Evolutionary conservation across 1,140 invertebrate genomes (phyloP).

Genomic region (Scaptodrosophila lebanonensis): DNA sequence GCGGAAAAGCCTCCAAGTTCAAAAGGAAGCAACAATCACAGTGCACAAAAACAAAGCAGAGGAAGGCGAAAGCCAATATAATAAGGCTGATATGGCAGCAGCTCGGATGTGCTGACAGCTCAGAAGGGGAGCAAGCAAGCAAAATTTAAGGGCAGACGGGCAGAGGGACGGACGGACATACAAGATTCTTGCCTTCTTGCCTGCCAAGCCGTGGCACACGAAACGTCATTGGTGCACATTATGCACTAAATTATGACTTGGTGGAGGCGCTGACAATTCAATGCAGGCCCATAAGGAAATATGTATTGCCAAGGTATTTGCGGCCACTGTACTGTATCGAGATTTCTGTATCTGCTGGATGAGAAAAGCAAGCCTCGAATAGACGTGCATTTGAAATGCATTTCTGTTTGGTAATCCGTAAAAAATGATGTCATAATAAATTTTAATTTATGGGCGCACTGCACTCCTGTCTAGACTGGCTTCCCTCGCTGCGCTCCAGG

Average conservation of each 20-base stretch:
- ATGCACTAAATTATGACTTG: conserved; percentile 63
- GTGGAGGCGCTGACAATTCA: conserved; percentile 66
- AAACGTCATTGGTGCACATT: not conserved
- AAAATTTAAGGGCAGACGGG: not conserved
- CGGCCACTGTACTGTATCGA: conserved; percentile 24
- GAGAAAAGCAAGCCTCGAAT: conserved; percentile 23
- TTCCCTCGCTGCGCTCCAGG: conserved; percentile 28
- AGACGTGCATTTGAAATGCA: conserved; percentile 36
- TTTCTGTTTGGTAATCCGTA: conserved; percentile 55
- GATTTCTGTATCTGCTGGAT: conserved; percentile 53
- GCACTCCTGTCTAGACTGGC: conserved; percentile 13
- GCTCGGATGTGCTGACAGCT: conserved; percentile 52
- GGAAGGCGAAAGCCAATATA: conserved; percentile 23
- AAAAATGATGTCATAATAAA: conserved; percentile 70
- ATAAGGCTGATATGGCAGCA: conserved; percentile 42
- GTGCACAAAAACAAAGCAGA: conserved; percentile 43
- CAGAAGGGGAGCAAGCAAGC: conserved; percentile 11
- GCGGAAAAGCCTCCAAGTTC: conserved; percentile 41
- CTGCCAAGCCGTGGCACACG: not conserved
- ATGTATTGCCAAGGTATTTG: conserved; percentile 11
- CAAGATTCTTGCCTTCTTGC: not conserved
- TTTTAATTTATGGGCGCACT: conserved; percentile 60
- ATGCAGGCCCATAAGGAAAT: conserved; percentile 51
- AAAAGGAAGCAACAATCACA: conserved; percentile 56
- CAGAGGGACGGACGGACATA: not conserved